Evolutionary conservation across 2,888 invertebrate species (phyloP), one percentile per base, ranked within the genome.

Genomic region (Argynnis bischoffii): DNA sequence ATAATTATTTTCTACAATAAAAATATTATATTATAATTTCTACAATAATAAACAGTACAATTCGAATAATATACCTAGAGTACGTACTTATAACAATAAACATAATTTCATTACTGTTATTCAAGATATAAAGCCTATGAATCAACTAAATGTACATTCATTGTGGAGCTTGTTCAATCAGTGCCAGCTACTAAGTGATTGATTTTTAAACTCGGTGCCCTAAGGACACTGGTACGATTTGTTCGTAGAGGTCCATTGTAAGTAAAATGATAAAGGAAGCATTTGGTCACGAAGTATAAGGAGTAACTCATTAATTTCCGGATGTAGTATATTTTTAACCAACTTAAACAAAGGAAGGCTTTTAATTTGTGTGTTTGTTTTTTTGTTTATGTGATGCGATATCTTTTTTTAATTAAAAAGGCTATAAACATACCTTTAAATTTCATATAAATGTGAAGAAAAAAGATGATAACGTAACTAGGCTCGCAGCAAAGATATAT

Each of bases 131-230:
- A 35, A 60, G 66, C 60, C 57, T 26, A 63, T 69, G 67, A 67
- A 50, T 57, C 50, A 50, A 41, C 64, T 59, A 69, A 71, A 71
- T 63, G 65, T 67, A 72, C 68, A 74, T 71, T 71, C 77, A 78
- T 87, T 85, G 83, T 85, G 69, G 72, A 75, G 71, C 75, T 70
- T 83, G 91, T 92, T 89, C 92, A 90, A 92, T 91, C 85, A 89
- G 92, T 92, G 80, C 90, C 91, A 90, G 84, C 86, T 83, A 86
- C 84, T 85, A 82, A 87, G 87, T 90, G 91, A 92, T 92, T 91
- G 89, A 90, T 90, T 89, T 89, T 85, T 82, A 82, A 86, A 81
- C 79, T 80, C 83, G 60, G 91, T 87, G 79, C 91, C 89, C 79
- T 74, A 73, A 71, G 78, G 74, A 74, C 74, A 78, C 79, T 88